Evolutionary conservation across 2,797 vertebrate species (phyloP), one percentile per base, ranked within the genome.

Genomic region (Malurus leucopterus): DNA sequence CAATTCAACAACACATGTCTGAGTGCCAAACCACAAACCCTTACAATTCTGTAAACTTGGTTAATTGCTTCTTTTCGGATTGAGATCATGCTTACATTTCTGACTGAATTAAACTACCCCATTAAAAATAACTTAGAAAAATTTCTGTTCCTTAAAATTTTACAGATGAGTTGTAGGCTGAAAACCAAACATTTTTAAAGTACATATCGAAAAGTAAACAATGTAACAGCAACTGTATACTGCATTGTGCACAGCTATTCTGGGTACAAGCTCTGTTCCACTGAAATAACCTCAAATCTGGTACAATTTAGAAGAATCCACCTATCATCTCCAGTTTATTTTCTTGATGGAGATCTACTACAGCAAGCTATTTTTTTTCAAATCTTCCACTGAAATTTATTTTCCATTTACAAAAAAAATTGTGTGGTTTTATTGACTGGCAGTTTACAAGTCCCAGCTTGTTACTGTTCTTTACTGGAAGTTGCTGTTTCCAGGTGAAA

Each of bases 121-220:
- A 55, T 92, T 91, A 89, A 93, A 93, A 90, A 91, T 84, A 93
- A 91, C 61, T 91, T 69, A 26, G 71, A 91, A 50, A 32, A 36
- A 85, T 83, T 89, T 83, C 51, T 83, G 22, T 80, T 85, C 73
- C 72, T 89, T 83, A 71, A 92, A 93, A 77, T 84, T 91, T 83
- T 94, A 70, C 57, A 90, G 75, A 82, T 88, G 84, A 90, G 24
- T 26, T 85, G 64, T 76, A 72, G 86, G 69, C 51, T 89, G 78
- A 91, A 92, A 78, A 27, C 86, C 41, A 93, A 84, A 87, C 5
- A 51, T 59, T 86, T 89, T 76, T 69, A 4, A 89, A 86, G 62
- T 46, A 59, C 47, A 46, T 77, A 55, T 14, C 65, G 75, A 85
- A 88, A 90, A 89, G n/a, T 38, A 90, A 90, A 88, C 61, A 84